A percentile compares a stretch with the other conserved stretches of the same genome.
phyloP scores from a whole-genome alignment of 2,888 invertebrate genomes.

The Pseudococcus viburni region DNA sequence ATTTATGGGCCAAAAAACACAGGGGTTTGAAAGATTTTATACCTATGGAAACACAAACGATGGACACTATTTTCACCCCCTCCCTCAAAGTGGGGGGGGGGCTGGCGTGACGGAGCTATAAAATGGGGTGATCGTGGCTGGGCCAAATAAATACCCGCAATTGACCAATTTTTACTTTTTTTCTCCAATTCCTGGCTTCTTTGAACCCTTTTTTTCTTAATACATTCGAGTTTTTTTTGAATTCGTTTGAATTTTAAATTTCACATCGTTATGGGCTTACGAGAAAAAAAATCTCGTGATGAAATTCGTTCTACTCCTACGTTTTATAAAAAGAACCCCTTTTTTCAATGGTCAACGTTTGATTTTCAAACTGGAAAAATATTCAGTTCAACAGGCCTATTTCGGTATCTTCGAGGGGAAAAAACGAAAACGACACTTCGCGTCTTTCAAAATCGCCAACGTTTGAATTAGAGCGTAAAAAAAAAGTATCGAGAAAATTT shows the following conservation, averaged over 20 bases:
- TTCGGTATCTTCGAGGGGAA: neutral
- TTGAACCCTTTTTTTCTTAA: neutral
- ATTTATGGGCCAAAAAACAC: no score
- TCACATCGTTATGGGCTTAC: neutral
- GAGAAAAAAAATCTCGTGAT: neutral
- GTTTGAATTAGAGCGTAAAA: neutral
- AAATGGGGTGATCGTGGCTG: no score
- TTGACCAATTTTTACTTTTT: neutral
- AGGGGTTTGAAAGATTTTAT: no score
- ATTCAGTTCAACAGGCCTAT: conserved; percentile 26
- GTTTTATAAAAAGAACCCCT: neutral
- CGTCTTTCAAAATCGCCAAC: neutral
- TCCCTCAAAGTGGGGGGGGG: no score
- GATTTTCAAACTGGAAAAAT: neutral
- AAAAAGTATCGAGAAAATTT: neutral
- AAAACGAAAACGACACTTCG: neutral
- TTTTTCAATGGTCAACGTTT: neutral
- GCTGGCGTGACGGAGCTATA: no score
- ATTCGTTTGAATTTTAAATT: conserved; percentile 19
- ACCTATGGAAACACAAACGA: no score
- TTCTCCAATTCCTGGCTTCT: neutral
- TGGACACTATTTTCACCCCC: no score
- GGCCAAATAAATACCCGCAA: neutral
- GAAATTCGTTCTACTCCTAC: neutral
- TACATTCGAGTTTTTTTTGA: neutral